Evolutionary conservation across 2,888 invertebrate species (phyloP).

Genomic region (Cinara cedri): DNA sequence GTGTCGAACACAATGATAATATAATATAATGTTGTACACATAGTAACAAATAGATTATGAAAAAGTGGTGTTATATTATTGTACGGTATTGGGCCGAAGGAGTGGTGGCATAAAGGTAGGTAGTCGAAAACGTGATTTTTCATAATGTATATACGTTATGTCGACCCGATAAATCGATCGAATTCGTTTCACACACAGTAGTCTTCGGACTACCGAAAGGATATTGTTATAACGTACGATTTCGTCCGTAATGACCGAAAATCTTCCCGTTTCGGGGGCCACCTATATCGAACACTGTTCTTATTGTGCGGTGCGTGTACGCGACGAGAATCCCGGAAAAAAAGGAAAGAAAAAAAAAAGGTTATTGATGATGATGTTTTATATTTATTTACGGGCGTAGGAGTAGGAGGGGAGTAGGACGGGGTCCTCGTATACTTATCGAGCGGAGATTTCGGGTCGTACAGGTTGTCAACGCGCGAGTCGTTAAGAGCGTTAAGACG

Average conservation of each 20-base stretch:
- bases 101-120: not conserved
- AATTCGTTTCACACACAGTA: constrained; percentile 34
- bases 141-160: not conserved
- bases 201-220: constrained; percentile 35
- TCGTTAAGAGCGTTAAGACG: constrained; percentile 43
- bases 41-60: no score
- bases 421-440: no score
- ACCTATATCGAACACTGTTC: not conserved
- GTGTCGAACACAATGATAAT: no score
- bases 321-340: no score
- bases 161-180: constrained; percentile 46
- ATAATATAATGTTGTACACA: no score
- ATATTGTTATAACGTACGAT: not conserved
- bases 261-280: not conserved
- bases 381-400: not conserved
- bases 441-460: constrained; percentile 14
- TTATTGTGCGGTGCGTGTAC: not conserved
- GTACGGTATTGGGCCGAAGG: no score
- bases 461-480: constrained; percentile 52
- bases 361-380: constrained; percentile 37
- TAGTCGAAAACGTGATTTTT: constrained; percentile 43
- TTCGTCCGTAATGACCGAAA: no score
- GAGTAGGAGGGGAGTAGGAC: no score
- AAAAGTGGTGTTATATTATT: no score
- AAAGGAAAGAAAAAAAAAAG: no score